Base-by-base conservation (phyloP, 2,888 invertebrate genomes). In the Volucella bombylans region DNA sequence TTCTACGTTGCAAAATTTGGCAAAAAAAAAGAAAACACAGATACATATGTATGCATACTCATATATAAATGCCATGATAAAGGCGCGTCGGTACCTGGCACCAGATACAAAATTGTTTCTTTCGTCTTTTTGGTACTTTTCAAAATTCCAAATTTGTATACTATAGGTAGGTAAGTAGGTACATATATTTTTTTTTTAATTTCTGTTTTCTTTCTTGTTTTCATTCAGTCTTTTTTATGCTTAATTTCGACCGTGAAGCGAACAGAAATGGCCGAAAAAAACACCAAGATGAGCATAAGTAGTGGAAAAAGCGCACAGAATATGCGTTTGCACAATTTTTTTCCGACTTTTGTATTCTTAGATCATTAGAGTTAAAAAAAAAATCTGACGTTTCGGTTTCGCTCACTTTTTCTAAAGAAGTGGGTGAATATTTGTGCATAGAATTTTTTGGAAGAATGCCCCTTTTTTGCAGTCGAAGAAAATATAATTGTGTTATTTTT, bases 61-160 rank as follows among this genome's bases (percentile, higher is more conserved):
- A 18, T 23, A 59, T 59, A 6, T 12, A 64, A n/a, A 47, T 9
- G 65, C 23, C 50, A 14, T 15, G 23, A 14, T 43, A 52, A 72
- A 72, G 50, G 52, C 43, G 61, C 43, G 59, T 39, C 55, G 69
- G 68, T 77, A 39, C 69, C 77, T 62, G 77, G 77, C 41, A 77
- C 77, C 69, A 45, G 15, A 49, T 15, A 57, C 23, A 52, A 8
- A 12, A n/a, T 9, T 52, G 23, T 14, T n/a, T 23, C 23, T 57
- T 55, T 68, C 31, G 3, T 54, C 9, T 47, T 38, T 23, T 31
- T 31, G 31, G 31, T 31, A 31, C 6, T 59, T 69, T 18, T n/a
- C n/a, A 23, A 41, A 54, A 43, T 43, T 61, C 23, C 4, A 52
- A 61, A 61, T 67, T 67, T 11, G 23, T 12, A 39, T 10, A 49